Conservation (phyloP, 2,797 vertebrate species). For the Spatula versicolor region DNA sequence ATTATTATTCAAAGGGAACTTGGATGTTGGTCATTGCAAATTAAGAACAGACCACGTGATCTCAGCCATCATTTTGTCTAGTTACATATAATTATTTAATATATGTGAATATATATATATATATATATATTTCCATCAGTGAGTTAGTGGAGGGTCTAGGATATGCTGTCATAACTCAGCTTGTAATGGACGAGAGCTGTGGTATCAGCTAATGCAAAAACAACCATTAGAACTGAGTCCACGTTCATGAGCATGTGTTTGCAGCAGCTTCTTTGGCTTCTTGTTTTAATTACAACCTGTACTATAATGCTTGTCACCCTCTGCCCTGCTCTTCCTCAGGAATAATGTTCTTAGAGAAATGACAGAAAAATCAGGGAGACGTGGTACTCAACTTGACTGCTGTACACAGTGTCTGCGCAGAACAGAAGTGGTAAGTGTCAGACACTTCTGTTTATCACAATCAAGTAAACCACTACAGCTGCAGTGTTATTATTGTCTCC, state of each 20-base stretch:
- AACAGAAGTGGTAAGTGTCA: constrained; percentile 81
- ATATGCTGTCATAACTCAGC: neutral
- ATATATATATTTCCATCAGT: neutral
- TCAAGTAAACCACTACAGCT: neutral
- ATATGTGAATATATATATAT: neutral
- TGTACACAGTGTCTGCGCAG: constrained; percentile 80
- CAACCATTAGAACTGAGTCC: neutral
- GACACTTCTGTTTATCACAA: neutral
- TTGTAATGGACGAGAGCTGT: neutral
- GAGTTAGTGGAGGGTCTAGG: neutral
- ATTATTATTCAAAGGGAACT: neutral
- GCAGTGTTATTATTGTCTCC: neutral
- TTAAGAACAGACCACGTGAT: neutral
- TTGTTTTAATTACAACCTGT: neutral
- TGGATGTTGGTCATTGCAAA: neutral
- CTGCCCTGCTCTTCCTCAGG: constrained; percentile 71
- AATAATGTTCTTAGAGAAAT: constrained; percentile 82
- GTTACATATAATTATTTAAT: neutral
- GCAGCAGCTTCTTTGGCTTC: neutral
- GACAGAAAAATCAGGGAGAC: constrained; percentile 57
- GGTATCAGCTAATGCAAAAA: neutral
- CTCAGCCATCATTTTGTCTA: neutral
- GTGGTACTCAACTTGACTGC: constrained; percentile 43
- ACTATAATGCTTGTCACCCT: neutral
- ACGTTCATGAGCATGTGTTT: neutral